Percentiles rank a stretch among this genome's conserved stretches.
phyloP scores from a whole-genome alignment of 2,797 vertebrate genomes.

The Sparus aurata region DNA sequence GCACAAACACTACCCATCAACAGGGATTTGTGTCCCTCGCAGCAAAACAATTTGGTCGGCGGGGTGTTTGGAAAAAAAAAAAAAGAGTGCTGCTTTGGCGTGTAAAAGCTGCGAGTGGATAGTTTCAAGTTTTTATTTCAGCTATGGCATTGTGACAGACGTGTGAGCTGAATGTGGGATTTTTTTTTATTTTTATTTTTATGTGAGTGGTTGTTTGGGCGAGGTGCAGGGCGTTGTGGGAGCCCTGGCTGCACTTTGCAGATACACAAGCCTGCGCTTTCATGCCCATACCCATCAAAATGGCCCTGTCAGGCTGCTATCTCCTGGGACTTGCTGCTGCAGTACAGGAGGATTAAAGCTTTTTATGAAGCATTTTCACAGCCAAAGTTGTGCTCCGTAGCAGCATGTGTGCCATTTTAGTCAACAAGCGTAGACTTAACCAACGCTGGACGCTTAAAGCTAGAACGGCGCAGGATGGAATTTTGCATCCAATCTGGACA shows the following conservation, averaged over 20 bases:
- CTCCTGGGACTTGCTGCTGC: slow-evolving; percentile 73
- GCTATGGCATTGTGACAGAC: slow-evolving; percentile 51
- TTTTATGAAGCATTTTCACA: slow-evolving; percentile 78
- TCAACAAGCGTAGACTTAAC: slow-evolving; percentile 58
- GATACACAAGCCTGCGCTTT: slow-evolving; percentile 77
- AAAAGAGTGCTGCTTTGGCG: slow-evolving; percentile 45
- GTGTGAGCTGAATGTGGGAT: slow-evolving; percentile 41
- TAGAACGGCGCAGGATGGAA: slow-evolving; percentile 34
- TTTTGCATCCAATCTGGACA: slow-evolving; percentile 59
- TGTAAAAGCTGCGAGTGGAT: slow-evolving; percentile 44
- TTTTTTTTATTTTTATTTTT: slow-evolving; percentile 14
- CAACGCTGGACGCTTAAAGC: slow-evolving; percentile 31
- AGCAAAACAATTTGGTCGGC: slow-evolving; percentile 42
- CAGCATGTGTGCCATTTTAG: slow-evolving; percentile 58
- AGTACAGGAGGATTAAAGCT: slow-evolving; percentile 77
- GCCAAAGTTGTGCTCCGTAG: slow-evolving; percentile 73
- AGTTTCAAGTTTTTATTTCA: slow-evolving; percentile 63
- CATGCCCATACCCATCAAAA: slow-evolving; percentile 79
- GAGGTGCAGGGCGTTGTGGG: slow-evolving; percentile 73
- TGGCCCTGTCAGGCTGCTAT: slow-evolving; percentile 74
- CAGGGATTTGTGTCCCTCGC: slow-evolving; percentile 18
- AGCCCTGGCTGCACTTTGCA: slow-evolving; percentile 79
- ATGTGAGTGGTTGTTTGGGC: slow-evolving; percentile 63
- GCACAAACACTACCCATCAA: slow-evolving; percentile 2
- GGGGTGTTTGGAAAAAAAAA: slow-evolving; percentile 12